Base-by-base conservation (phyloP, 2,888 invertebrate genomes). In the Caenorhabditis sulstoni region DNA sequence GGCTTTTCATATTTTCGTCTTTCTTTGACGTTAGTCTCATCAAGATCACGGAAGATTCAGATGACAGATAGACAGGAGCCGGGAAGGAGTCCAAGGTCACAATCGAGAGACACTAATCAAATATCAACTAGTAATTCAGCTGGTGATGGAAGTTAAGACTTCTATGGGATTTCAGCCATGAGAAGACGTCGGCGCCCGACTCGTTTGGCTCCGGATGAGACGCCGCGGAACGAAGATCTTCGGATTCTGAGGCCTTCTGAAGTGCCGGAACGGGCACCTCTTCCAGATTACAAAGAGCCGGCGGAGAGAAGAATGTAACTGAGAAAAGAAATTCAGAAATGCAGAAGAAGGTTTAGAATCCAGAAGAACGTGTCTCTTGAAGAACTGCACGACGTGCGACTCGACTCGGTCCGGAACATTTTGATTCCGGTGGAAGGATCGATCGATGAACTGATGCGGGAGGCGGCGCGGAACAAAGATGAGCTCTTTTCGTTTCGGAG, bases 191-290 rank as follows among this genome's bases (percentile, higher is more conserved):
- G 62, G 3, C 71, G 71, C 23, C 62, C 57, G 4, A 71, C 49
- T 1, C 29, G 55, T 18, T 47, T 64, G 14, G 55, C 64, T 23
- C 45, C 49, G 9, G 71, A 71, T 23, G 53, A 41, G 9, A 14
- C 55, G 1, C 18, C 11, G 7, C 18, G 22, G 16, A 47, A 55
- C 16, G 64, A 57, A 41, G 64, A 29, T 29, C 29, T 71, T 1
- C 37, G 18, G 4, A 45, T 71, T 3, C 53, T 71, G 0, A 11
- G 57, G 9, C 71, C 64, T 11, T 71, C 71, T 4, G 62, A 71
- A 23, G 64, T 71, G 11, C 71, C 71, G 22, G 23, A 64, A 55
- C 22, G 71, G 22, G 57, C 39, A 44, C 71, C 71, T 20, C 62
- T 71, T 47, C 61, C 71, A 0, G 71, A 71, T 14, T 71, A 71